phyloP scores from a whole-genome alignment of 1,140 invertebrate species.

The Euura lappo region DNA sequence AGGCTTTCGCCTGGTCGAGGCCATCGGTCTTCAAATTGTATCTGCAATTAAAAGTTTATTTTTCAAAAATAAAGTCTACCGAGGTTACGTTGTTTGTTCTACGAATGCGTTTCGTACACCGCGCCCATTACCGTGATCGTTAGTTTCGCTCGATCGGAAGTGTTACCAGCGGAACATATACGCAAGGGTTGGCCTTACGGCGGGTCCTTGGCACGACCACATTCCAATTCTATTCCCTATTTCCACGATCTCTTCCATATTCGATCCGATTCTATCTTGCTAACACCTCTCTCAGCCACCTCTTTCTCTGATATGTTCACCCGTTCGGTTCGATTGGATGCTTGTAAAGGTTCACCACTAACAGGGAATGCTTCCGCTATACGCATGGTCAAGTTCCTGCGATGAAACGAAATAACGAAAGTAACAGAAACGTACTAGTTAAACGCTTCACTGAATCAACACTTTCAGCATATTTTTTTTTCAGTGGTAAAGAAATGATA shows the following conservation, averaged over 20 bases:
- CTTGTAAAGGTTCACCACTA: not conserved
- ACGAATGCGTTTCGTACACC: too few species aligned
- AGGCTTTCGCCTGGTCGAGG: too few species aligned
- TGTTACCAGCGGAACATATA: not conserved
- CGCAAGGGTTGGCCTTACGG: not conserved
- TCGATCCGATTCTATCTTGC: not conserved
- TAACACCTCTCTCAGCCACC: not conserved
- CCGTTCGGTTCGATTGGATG: not conserved
- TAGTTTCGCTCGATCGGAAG: not conserved
- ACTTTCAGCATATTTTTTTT: too few species aligned
- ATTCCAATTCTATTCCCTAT: slow-evolving; percentile 1
- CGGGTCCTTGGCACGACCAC: not conserved
- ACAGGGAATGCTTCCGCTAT: not conserved
- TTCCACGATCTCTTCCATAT: not conserved
- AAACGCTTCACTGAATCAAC: not conserved
- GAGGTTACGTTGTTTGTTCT: too few species aligned
- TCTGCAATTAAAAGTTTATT: too few species aligned
- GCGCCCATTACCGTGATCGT: not conserved
- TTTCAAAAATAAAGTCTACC: too few species aligned
- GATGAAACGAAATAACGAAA: not conserved
- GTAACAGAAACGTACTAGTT: not conserved
- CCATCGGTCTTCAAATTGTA: too few species aligned
- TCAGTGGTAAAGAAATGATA: too few species aligned
- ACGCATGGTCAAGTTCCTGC: not conserved
- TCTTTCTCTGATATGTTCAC: slow-evolving; percentile 1